Percentiles rank a stretch among this genome's conserved stretches.
Conservation (phyloP, 1,140 invertebrate genomes). For the Chrysopa pallens region DNA sequence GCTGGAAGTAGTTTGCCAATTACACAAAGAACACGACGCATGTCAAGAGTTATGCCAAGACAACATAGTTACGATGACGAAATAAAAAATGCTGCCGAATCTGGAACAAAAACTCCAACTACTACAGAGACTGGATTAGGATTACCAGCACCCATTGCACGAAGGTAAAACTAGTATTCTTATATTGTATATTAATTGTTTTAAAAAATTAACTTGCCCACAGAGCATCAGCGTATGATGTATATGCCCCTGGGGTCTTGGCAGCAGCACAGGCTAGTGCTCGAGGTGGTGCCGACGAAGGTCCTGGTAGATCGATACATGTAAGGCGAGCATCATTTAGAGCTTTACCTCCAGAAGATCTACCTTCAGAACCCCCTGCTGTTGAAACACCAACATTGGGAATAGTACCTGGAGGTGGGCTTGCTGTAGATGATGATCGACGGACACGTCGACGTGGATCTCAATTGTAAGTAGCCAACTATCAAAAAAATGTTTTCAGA, state of each 20-base stretch:
- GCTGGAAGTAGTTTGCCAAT: conserved; percentile 16
- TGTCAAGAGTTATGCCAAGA: conserved; percentile 44
- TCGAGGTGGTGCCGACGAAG: conserved; percentile 17
- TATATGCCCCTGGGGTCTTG: conserved; percentile 33
- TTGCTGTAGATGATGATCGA: conserved; percentile 48
- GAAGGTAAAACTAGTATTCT: conserved; percentile 25
- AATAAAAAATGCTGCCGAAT: conserved; percentile 23
- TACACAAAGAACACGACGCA: conserved; percentile 31
- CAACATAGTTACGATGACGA: conserved; percentile 72
- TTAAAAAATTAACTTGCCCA: too few relatives aligned
- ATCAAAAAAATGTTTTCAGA: not conserved
- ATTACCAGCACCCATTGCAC: conserved; percentile 44
- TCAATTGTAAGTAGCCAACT: conserved; percentile 46
- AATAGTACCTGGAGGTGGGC: conserved; percentile 35
- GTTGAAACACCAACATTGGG: too few relatives aligned
- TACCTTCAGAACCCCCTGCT: conserved; percentile 23
- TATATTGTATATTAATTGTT: conserved; percentile 1
- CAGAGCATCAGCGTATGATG: conserved; percentile 62
- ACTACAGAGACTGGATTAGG: conserved; percentile 30
- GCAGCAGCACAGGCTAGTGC: conserved; percentile 14
- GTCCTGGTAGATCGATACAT: conserved; percentile 16
- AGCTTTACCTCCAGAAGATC: conserved; percentile 28
- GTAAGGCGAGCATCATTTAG: conserved; percentile 52
- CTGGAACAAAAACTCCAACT: conserved; percentile 14
- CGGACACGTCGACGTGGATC: conserved; percentile 54